phyloP scores from a whole-genome alignment of 2,888 invertebrate genomes.

The Erebia palarica region DNA sequence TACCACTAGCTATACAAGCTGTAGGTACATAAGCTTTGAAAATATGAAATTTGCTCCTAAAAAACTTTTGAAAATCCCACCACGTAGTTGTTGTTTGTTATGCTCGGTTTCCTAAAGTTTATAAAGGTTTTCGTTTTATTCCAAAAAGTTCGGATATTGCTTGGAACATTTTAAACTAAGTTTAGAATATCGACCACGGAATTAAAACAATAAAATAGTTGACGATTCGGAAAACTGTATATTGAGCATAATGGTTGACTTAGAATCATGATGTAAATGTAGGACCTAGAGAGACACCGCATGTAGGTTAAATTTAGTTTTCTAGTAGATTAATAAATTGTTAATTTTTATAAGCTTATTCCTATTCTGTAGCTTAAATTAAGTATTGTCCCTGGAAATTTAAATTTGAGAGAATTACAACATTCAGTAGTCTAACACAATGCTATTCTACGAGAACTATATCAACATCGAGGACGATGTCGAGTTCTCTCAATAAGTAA shows the following conservation, averaged over 20 bases:
- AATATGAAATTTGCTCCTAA: neutral
- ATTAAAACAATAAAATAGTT: neutral
- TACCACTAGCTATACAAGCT: neutral
- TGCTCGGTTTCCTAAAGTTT: slow-evolving; percentile 7
- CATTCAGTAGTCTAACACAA: too few species aligned
- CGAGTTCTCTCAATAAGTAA: slow-evolving; percentile 31
- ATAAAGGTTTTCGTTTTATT: slow-evolving; percentile 3
- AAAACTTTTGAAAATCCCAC: slow-evolving; percentile 1
- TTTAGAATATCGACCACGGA: neutral
- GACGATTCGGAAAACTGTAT: too few species aligned
- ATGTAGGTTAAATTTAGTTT: too few species aligned
- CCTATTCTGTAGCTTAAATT: too few species aligned
- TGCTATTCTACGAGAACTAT: neutral
- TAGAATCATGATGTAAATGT: too few species aligned
- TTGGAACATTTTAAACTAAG: neutral
- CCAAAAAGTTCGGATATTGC: neutral
- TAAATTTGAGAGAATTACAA: too few species aligned
- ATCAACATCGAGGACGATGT: neutral
- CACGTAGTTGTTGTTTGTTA: slow-evolving; percentile 1
- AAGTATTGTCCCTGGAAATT: too few species aligned
- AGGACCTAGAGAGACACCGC: too few species aligned
- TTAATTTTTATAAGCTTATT: too few species aligned
- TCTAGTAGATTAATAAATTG: too few species aligned
- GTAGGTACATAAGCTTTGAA: neutral
- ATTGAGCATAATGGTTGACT: too few species aligned